Percentiles rank a stretch among this genome's conserved stretches.
Evolutionary conservation across 1,140 invertebrate species (phyloP).

Genomic region (Cephus cinctus): DNA sequence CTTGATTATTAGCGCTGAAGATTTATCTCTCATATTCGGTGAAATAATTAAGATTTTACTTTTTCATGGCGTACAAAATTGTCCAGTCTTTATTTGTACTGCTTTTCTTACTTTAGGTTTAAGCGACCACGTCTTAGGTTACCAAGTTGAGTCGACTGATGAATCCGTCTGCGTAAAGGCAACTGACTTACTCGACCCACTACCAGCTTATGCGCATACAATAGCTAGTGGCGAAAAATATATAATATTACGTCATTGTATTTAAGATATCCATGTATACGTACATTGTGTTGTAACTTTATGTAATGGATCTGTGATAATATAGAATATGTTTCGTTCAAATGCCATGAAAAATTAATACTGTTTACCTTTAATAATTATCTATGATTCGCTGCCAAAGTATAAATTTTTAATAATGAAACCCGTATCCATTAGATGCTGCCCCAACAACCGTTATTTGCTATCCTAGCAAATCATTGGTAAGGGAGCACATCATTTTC

Average conservation of each 20-base stretch:
- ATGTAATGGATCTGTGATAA: too few relatives aligned
- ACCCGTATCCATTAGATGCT: too few relatives aligned
- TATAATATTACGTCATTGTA: slow-evolving; percentile 1
- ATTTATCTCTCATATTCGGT: slow-evolving; percentile 2
- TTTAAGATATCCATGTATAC: not conserved
- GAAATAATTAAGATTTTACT: slow-evolving; percentile 8
- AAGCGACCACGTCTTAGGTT: slow-evolving; percentile 2
- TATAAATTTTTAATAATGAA: too few relatives aligned
- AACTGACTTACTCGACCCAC: slow-evolving; percentile 4
- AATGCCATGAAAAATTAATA: too few relatives aligned
- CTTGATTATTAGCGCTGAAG: too few relatives aligned
- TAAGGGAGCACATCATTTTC: too few relatives aligned
- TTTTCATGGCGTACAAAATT: not conserved
- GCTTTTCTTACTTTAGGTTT: slow-evolving; percentile 1
- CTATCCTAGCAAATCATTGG: too few relatives aligned
- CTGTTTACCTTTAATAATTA: too few relatives aligned
- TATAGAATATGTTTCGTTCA: too few relatives aligned
- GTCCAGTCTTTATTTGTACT: slow-evolving; percentile 8
- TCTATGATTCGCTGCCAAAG: too few relatives aligned
- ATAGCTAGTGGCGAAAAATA: slow-evolving; percentile 5
- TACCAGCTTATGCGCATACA: not conserved
- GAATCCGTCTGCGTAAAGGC: slow-evolving; percentile 1
- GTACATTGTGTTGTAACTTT: too few relatives aligned
- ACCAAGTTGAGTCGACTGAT: slow-evolving; percentile 3
- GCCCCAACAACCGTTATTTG: too few relatives aligned